A percentile compares a stretch with the other conserved stretches of the same genome.
phyloP scores from a whole-genome alignment of 2,888 invertebrate species.

The Zygogramma bicolorata region DNA sequence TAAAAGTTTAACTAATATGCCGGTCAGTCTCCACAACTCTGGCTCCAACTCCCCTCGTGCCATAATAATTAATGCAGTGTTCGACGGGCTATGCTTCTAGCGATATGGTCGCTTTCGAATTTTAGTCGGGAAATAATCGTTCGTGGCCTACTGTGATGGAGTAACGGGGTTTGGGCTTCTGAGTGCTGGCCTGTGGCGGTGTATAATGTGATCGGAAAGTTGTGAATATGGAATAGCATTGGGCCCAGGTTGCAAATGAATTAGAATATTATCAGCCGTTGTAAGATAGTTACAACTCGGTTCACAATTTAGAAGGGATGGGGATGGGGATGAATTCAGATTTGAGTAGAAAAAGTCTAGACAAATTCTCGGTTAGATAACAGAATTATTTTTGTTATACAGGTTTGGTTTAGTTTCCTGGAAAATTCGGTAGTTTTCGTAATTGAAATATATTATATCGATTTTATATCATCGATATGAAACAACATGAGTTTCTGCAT shows the following conservation, averaged over 20 bases:
- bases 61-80: conserved; percentile 57
- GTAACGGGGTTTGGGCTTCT: not conserved
- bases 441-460: too few species aligned
- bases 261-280: too few species aligned
- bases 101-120: conserved; percentile 5
- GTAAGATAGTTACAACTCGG: too few species aligned
- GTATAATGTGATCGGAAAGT: not conserved
- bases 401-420: too few species aligned
- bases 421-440: too few species aligned
- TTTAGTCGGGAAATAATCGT: not conserved
- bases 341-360: too few species aligned
- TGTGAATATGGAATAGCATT: not conserved
- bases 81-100: conserved; percentile 33
- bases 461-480: too few species aligned
- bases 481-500: too few species aligned
- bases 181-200: not conserved
- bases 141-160: not conserved
- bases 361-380: too few species aligned
- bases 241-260: not conserved
- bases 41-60: conserved; percentile 37
- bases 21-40: conserved; percentile 41
- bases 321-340: too few species aligned
- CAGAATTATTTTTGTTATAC: too few species aligned
- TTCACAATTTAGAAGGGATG: too few species aligned
- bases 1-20: conserved; percentile 51